Evolutionary conservation across 2,797 vertebrate genomes (phyloP), one percentile per base, ranked within the genome.

Genomic region (Sebastes cheni): DNA sequence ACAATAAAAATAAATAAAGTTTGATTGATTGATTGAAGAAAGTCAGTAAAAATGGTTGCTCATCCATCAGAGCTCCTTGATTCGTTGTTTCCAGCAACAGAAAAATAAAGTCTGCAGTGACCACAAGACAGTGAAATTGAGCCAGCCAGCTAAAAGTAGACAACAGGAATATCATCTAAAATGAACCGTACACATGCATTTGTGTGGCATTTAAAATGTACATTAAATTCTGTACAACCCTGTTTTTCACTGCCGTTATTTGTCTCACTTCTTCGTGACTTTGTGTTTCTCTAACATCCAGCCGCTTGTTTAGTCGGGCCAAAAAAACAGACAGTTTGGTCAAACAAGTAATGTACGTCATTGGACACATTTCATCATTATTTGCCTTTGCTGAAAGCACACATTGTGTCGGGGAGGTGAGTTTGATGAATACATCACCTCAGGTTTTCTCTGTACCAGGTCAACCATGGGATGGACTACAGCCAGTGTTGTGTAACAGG

Each of bases 401-500:
- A 59, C n/a, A 9, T 39, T 52, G 71, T 75, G 20, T 34, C 7
- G 2, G 52, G 3, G 64, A 75, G 55, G 36, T 50, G n/a, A 71
- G 62, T 67, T 84, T 60, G 65, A 32, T 52, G 11, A 68, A 77
- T 56, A 77, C 54, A 65, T 79, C 2, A 71, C 18, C 27, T 39
- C 25, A 72, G 25, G 36, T 67, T 80, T 73, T 81, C 25, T 75
- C 61, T 80, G 60, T 25, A 32, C 12, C 56, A 64, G 73, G 59
- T 84, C 86, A 86, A 56, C 34, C 30, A 22, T 55, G 32, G 10
- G 27, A 23, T 72, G 86, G 75, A 71, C 72, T 27, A 7, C 60
- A 80, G 86, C 61, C 86, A 73, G 27, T 55, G 27, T 92, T 91
- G 79, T 7, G 39, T 60, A 92, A 86, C 34, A 27, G 60, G 13